These are phyloP conservation scores for Armadillidium nasatum DNA, from an alignment of 1,140 invertebrate species.

Conservation along the genomic window DNA sequence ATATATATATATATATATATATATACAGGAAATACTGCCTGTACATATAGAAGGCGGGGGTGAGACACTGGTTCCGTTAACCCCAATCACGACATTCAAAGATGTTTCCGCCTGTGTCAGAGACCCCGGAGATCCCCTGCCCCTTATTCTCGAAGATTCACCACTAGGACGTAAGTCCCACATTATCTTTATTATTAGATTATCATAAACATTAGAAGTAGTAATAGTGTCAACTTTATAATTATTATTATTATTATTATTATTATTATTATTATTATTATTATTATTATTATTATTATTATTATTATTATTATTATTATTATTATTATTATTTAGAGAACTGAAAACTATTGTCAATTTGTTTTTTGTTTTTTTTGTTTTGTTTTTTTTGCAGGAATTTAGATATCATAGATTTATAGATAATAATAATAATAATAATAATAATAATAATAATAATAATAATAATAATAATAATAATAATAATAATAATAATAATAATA, in stretches of 20 bases:
- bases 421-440: too few relatives aligned
- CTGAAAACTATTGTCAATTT: too few relatives aligned
- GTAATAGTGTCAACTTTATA: not conserved
- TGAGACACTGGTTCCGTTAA: constrained; percentile 43
- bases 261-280: not conserved
- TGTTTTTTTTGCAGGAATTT: too few relatives aligned
- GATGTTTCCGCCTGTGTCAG: constrained; percentile 46
- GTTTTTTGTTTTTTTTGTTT: too few relatives aligned
- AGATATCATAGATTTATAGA: too few relatives aligned
- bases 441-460: too few relatives aligned
- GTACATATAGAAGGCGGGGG: constrained; percentile 31
- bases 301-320: not conserved
- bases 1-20: constrained; percentile 24
- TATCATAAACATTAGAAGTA: too few relatives aligned
- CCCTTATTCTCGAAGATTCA: constrained; percentile 33
- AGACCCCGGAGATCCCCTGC: constrained; percentile 45
- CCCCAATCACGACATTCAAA: constrained; percentile 45
- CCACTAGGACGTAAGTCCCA: constrained; percentile 26
- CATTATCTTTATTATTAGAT: too few relatives aligned
- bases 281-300: not conserved
- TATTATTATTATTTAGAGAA: not conserved
- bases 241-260: not conserved
- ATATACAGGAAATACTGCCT: constrained; percentile 33
- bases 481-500: not conserved
- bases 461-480: not conserved